phyloP scores from a whole-genome alignment of 2,797 vertebrate species.

The Gallirallus australis region DNA sequence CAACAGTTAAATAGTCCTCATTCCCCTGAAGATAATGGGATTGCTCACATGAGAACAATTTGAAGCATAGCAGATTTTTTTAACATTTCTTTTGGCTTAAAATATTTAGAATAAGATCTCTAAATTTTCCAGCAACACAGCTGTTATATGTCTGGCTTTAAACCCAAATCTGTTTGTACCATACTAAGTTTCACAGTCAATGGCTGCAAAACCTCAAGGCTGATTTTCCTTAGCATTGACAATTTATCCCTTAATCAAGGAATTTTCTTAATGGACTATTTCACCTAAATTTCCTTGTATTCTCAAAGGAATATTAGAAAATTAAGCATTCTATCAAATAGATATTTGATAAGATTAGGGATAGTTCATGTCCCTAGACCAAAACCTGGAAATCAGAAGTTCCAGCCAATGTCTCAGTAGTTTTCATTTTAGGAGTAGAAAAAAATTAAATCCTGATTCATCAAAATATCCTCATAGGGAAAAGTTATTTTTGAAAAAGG shows the following conservation, averaged over 20 bases:
- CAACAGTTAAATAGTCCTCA: background rate
- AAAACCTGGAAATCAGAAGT: background rate
- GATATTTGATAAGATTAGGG: background rate
- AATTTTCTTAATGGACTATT: background rate
- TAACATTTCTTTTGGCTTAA: slow-evolving; percentile 32
- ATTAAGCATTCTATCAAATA: background rate
- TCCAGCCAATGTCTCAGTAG: background rate
- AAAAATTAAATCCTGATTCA: background rate
- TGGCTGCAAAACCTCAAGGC: background rate
- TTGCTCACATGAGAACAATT: background rate
- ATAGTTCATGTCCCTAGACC: background rate
- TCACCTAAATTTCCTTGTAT: background rate
- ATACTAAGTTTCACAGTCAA: background rate
- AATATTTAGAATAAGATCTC: slow-evolving; percentile 38
- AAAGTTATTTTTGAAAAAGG: background rate
- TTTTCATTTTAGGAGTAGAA: background rate
- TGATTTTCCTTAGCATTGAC: background rate
- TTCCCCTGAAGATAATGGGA: slow-evolving; percentile 16
- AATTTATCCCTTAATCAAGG: background rate
- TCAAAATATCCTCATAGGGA: background rate
- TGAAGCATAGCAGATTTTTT: slow-evolving; percentile 10
- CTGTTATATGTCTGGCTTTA: slow-evolving; percentile 50
- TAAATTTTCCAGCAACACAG: slow-evolving; percentile 36
- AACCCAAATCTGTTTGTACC: slow-evolving; percentile 17
- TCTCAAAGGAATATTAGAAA: no score